These are phyloP conservation scores for Struthidea cinerea DNA, from an alignment of 2,113 vertebrate genomes.

Conservation along the genomic window DNA sequence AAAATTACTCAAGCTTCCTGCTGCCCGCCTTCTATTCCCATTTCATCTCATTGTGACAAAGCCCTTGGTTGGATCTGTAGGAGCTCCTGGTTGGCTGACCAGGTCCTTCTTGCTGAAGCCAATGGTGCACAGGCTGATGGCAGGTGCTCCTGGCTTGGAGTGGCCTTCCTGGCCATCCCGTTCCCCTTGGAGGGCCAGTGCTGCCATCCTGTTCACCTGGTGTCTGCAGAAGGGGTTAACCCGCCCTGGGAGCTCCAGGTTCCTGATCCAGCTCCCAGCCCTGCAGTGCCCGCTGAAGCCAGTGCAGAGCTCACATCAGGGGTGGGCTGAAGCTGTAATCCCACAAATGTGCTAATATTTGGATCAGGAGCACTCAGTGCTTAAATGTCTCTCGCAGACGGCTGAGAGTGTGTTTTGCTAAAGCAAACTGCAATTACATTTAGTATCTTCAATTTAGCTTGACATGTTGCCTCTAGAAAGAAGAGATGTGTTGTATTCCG, in stretches of 20 bases:
- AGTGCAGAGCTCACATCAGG: not conserved
- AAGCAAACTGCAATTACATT: slow-evolving; percentile 32
- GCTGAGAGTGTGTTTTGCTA: slow-evolving; percentile 10
- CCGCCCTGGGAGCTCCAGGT: not conserved
- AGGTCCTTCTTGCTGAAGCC: not conserved
- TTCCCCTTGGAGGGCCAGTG: not conserved
- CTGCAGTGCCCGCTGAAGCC: not conserved
- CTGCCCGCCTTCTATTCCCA: not conserved
- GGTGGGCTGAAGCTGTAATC: not conserved
- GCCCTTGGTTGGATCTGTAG: not conserved
- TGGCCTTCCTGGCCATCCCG: not conserved
- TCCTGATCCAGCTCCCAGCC: not conserved
- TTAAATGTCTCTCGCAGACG: not conserved
- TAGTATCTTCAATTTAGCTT: slow-evolving; percentile 10
- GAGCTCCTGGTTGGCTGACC: not conserved
- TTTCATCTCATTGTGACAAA: not conserved
- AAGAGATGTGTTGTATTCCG: not conserved
- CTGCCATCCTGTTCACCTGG: rapidly evolving
- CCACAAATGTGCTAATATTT: not conserved
- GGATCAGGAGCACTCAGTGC: not conserved
- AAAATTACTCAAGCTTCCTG: not conserved
- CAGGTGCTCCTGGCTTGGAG: not conserved
- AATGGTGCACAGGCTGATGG: not conserved
- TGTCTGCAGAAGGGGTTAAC: not conserved
- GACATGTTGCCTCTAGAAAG: not conserved